A percentile compares a stretch with the other conserved stretches of the same genome.
phyloP scores from a whole-genome alignment of 2,113 vertebrate species.

The Crotalus helleri region DNA sequence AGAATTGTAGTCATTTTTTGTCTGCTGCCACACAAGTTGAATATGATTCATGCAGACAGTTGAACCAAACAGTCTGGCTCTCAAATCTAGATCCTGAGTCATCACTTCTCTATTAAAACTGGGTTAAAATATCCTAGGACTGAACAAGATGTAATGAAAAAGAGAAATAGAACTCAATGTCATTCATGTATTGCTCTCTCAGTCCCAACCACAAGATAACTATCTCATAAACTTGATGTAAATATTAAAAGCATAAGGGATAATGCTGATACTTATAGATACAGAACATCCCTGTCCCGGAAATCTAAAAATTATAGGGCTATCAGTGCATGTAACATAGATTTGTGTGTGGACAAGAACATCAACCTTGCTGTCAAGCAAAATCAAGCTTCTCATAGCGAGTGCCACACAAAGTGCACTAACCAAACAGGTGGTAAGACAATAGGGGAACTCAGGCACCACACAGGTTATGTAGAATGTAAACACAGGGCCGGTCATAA shows the following conservation, averaged over 20 bases:
- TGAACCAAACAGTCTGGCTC: background rate
- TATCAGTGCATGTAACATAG: too few relatives aligned
- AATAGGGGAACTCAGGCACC: too few relatives aligned
- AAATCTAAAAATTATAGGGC: too few relatives aligned
- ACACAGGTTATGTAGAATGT: too few relatives aligned
- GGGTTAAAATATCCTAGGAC: background rate
- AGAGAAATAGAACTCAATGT: background rate
- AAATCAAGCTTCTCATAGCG: too few relatives aligned
- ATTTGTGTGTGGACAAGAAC: too few relatives aligned
- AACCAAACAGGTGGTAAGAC: too few relatives aligned
- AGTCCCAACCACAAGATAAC: background rate
- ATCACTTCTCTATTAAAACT: background rate
- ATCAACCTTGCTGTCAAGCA: too few relatives aligned
- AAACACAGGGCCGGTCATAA: too few relatives aligned
- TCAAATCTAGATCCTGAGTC: background rate
- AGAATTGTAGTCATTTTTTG: too few relatives aligned
- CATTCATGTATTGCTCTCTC: background rate
- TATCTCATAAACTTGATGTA: background rate
- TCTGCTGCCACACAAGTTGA: background rate
- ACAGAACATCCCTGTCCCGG: too few relatives aligned
- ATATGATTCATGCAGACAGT: background rate
- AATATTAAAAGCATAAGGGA: background rate
- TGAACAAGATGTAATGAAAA: background rate
- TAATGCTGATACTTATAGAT: background rate
- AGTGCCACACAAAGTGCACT: too few relatives aligned